Percentiles rank a stretch among this genome's conserved stretches.
Evolutionary conservation across 1,140 invertebrate species (phyloP).

Genomic region (Formica exsecta): DNA sequence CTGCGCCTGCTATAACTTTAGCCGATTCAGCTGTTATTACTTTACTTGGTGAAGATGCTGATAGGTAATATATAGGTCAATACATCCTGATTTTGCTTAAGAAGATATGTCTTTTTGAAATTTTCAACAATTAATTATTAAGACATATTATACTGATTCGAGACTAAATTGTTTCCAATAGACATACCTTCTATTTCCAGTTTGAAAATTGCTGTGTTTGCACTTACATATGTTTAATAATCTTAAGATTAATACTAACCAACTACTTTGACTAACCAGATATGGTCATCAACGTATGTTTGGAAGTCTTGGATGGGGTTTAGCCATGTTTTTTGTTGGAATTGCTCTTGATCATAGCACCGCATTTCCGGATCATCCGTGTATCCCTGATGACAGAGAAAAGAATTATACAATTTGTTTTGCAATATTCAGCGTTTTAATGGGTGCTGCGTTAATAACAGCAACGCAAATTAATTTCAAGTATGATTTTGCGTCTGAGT

Average conservation of each 20-base stretch:
- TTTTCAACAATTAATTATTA: background rate
- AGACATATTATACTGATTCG: background rate
- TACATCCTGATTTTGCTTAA: background rate
- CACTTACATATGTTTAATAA: background rate
- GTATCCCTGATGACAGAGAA: slow-evolving; percentile 94
- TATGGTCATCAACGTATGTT: slow-evolving; percentile 99
- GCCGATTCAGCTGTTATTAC: slow-evolving; percentile 98
- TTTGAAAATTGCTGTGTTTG: background rate
- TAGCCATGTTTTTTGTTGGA: slow-evolving; percentile 99
- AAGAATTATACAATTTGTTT: slow-evolving; percentile 99
- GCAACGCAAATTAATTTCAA: slow-evolving; percentile 96
- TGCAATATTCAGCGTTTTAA: slow-evolving; percentile 98
- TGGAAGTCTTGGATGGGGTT: slow-evolving; percentile 98
- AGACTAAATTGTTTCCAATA: background rate
- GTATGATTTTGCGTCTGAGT: slow-evolving; percentile 87
- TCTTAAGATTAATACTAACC: slow-evolving; percentile 7
- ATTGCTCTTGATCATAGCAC: slow-evolving; percentile 99
- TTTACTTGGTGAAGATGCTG: slow-evolving; percentile 96
- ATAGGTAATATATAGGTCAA: slow-evolving; percentile 86
- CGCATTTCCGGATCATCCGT: slow-evolving; percentile 95
- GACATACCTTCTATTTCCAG: background rate
- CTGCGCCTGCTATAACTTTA: slow-evolving; percentile 98
- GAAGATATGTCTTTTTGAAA: too few relatives aligned
- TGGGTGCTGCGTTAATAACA: slow-evolving; percentile 97
- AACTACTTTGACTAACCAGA: slow-evolving; percentile 78